Evolutionary conservation across 2,113 vertebrate species (phyloP).

Genomic region (Setophaga petechia): DNA sequence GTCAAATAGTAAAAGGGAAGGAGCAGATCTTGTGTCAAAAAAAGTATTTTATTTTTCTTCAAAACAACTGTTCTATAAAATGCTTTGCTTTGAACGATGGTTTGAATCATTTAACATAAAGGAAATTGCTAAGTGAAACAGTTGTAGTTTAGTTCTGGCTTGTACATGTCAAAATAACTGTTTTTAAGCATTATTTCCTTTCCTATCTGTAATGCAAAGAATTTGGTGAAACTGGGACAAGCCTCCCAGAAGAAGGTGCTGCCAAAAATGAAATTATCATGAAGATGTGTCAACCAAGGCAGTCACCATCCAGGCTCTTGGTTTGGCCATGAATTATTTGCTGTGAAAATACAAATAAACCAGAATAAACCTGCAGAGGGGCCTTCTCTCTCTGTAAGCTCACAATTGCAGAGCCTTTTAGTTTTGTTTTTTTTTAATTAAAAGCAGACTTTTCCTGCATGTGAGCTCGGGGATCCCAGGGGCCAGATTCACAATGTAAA

Average conservation of each 20-base stretch:
- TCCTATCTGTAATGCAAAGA: background rate
- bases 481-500: slow-evolving; percentile 25
- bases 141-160: slow-evolving; percentile 37
- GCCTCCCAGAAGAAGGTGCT: background rate
- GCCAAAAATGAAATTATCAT: background rate
- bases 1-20: slow-evolving; percentile 20
- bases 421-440: background rate
- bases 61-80: slow-evolving; percentile 37
- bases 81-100: slow-evolving; percentile 23
- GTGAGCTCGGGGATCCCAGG: slow-evolving; percentile 25
- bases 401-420: background rate
- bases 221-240: background rate
- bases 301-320: background rate
- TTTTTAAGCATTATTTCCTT: background rate
- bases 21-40: slow-evolving; percentile 39
- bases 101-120: slow-evolving; percentile 52
- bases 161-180: background rate
- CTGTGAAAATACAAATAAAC: background rate
- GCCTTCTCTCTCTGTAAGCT: background rate
- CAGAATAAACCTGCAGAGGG: background rate
- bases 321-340: background rate
- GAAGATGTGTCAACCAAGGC: background rate
- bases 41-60: slow-evolving; percentile 30
- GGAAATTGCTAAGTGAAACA: slow-evolving; percentile 28
- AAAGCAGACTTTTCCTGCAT: slow-evolving; percentile 51